Percentiles rank a stretch among this genome's conserved stretches.
These are phyloP conservation scores for Callimorpha dominula DNA, from an alignment of 2,888 invertebrate genomes.

Conservation along the genomic window DNA sequence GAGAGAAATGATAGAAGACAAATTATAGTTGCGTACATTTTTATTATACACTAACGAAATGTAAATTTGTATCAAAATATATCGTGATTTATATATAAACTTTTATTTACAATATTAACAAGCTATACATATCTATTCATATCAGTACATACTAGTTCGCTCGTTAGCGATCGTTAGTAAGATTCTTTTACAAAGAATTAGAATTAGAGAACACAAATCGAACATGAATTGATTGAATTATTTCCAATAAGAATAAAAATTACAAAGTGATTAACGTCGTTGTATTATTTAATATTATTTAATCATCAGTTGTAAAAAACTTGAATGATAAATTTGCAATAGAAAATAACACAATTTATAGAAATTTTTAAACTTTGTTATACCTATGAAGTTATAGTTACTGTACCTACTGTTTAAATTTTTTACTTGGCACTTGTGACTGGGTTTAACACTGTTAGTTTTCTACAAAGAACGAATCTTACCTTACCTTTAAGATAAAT, in stretches of 20 bases:
- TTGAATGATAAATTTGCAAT: not conserved
- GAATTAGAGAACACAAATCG: not conserved
- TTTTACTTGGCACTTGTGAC: too few species aligned
- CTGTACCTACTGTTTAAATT: too few species aligned
- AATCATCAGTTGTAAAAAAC: not conserved
- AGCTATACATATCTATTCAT: not conserved
- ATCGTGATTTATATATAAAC: slow-evolving; percentile 65
- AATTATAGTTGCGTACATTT: slow-evolving; percentile 60
- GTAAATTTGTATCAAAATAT: slow-evolving; percentile 72
- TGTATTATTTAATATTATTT: not conserved
- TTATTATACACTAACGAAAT: slow-evolving; percentile 74
- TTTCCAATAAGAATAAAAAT: not conserved
- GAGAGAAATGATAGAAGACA: too few species aligned
- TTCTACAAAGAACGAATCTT: slow-evolving; percentile 18
- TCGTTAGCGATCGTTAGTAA: too few species aligned
- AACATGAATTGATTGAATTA: not conserved
- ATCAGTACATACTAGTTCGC: too few species aligned
- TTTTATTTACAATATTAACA: slow-evolving; percentile 71
- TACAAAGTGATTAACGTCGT: not conserved
- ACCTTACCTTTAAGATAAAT: slow-evolving; percentile 8
- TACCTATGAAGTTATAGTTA: too few species aligned
- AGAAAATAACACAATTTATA: not conserved
- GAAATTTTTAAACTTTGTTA: too few species aligned
- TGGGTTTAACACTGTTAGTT: too few species aligned
- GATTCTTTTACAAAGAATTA: too few species aligned